phyloP scores from a whole-genome alignment of 2,888 invertebrate genomes.

The Phortica okadai region DNA sequence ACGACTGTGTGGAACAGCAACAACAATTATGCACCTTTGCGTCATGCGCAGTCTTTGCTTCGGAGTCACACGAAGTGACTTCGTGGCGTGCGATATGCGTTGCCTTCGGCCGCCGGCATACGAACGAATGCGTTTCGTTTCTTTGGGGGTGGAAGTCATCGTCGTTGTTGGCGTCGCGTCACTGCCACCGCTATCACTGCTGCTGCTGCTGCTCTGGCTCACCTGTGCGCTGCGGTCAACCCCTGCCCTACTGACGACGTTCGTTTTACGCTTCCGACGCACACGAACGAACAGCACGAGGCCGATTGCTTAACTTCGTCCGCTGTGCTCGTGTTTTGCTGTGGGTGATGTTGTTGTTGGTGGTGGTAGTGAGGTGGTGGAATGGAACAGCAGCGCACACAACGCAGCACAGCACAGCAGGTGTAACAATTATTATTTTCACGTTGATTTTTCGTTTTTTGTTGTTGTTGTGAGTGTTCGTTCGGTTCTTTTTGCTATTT shows the following conservation, averaged over 20 bases:
- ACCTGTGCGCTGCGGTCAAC: constrained; percentile 57
- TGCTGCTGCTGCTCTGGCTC: constrained; percentile 50
- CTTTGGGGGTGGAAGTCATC: not conserved
- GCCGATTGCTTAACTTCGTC: constrained; percentile 25
- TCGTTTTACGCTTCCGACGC: not conserved
- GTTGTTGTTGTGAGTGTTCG: constrained; percentile 49
- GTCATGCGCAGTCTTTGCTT: constrained; percentile 62
- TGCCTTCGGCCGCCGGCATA: not conserved
- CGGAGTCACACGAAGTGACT: constrained; percentile 49
- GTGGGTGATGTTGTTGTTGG: not conserved
- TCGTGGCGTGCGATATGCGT: not conserved
- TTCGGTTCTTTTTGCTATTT: constrained; percentile 50
- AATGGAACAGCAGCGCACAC: not conserved
- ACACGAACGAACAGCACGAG: not conserved
- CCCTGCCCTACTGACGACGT: not conserved
- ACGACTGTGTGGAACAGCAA: constrained; percentile 40
- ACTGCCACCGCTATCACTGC: constrained; percentile 21
- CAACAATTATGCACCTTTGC: constrained; percentile 63
- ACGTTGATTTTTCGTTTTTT: constrained; percentile 64
- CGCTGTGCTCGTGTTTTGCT: constrained; percentile 1
- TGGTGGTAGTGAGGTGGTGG: not conserved
- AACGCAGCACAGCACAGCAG: constrained; percentile 60
- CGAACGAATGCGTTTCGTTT: constrained; percentile 48
- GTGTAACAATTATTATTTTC: constrained; percentile 74
- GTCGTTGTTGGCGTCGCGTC: constrained; percentile 13